phyloP scores from a whole-genome alignment of 1,140 invertebrate genomes.

The Drosophila sucinea region DNA sequence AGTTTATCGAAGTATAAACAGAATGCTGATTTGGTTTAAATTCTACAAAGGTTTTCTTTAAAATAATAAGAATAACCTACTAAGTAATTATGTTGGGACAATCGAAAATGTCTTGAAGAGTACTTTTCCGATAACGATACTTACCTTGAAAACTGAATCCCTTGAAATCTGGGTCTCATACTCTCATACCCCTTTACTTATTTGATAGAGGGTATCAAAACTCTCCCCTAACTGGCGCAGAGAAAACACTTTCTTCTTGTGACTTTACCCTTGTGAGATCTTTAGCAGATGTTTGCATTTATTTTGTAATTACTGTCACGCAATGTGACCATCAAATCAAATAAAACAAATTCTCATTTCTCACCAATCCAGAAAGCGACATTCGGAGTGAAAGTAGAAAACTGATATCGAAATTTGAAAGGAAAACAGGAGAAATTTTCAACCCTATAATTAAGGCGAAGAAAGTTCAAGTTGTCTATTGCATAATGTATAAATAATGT shows the following conservation, averaged over 20 bases:
- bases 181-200: neutral
- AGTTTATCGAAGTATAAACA: too few species aligned
- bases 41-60: too few species aligned
- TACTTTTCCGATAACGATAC: too few species aligned
- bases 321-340: constrained; percentile 79
- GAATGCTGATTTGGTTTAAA: too few species aligned
- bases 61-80: too few species aligned
- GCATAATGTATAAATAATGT: constrained; percentile 52
- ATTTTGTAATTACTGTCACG: constrained; percentile 80
- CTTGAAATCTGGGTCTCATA: too few species aligned
- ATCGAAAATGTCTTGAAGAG: too few species aligned
- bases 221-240: constrained; percentile 24
- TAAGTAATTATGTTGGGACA: too few species aligned
- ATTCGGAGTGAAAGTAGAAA: constrained; percentile 24
- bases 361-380: constrained; percentile 4
- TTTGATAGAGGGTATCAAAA: constrained; percentile 3
- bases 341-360: constrained; percentile 66
- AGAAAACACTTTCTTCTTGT: constrained; percentile 43
- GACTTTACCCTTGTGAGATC: constrained; percentile 51
- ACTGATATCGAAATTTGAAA: constrained; percentile 35
- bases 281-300: constrained; percentile 76
- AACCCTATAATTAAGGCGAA: constrained; percentile 43
- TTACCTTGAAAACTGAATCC: too few species aligned
- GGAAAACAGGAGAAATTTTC: constrained; percentile 9
- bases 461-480: constrained; percentile 24